These are phyloP conservation scores for Vespertilio murinus DNA, from an alignment of 2,797 vertebrate species.

Conservation along the genomic window DNA sequence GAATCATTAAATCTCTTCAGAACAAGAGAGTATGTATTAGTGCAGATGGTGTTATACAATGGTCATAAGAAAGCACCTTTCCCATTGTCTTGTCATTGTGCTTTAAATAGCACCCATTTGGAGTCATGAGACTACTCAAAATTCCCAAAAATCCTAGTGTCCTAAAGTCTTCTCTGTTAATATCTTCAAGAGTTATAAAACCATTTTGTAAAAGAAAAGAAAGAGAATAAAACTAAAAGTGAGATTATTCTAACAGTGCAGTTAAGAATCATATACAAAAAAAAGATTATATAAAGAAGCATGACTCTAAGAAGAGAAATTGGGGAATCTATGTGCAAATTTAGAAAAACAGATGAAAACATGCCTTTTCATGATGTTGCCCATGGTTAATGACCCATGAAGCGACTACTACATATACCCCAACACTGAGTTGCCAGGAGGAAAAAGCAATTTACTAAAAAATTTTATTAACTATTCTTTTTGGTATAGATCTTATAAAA, in stretches of 20 bases:
- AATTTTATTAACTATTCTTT: not conserved
- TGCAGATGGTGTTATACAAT: fast-evolving
- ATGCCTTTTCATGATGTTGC: fast-evolving
- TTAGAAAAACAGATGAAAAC: not conserved
- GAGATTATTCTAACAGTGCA: not conserved
- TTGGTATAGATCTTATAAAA: not conserved
- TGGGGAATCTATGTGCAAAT: fast-evolving
- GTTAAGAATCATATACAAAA: not conserved
- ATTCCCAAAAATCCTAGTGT: not conserved
- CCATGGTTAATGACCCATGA: fast-evolving
- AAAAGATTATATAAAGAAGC: not conserved
- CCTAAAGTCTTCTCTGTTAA: no score
- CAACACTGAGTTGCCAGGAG: not conserved
- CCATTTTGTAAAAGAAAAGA: not conserved
- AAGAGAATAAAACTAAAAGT: not conserved
- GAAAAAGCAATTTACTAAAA: not conserved
- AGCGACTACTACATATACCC: fast-evolving
- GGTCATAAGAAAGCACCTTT: not conserved
- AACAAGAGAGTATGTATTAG: fast-evolving
- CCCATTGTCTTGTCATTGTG: fast-evolving
- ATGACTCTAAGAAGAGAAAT: not conserved
- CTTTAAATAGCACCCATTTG: not conserved
- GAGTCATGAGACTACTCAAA: not conserved
- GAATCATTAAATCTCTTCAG: not conserved
- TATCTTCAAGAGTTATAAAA: not conserved